Conservation (phyloP, 1,140 invertebrate species). For the Hypsibius dujardini region DNA sequence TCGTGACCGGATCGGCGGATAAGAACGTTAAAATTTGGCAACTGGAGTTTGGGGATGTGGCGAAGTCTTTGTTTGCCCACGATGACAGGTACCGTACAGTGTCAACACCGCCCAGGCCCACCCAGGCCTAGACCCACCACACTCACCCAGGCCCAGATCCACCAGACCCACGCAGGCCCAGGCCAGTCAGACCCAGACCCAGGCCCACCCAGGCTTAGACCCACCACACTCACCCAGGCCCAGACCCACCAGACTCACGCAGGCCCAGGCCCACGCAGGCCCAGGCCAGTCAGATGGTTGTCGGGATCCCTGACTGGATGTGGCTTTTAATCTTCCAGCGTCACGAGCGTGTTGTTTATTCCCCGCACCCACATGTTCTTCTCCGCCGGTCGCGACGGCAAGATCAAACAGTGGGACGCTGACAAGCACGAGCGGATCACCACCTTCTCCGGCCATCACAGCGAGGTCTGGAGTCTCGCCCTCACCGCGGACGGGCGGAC, state of each 20-base stretch:
- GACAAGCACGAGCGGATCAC: conserved; percentile 76
- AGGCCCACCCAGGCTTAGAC: too few relatives aligned
- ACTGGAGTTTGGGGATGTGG: conserved; percentile 92
- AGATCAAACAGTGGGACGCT: conserved; percentile 89
- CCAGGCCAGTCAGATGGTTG: too few relatives aligned
- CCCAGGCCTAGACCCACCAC: too few relatives aligned
- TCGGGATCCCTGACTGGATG: background rate
- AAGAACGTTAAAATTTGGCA: conserved; percentile 95
- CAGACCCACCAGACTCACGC: too few relatives aligned
- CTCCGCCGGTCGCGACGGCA: conserved; percentile 74
- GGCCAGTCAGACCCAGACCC: too few relatives aligned
- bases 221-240: too few relatives aligned
- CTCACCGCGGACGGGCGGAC: conserved; percentile 62
- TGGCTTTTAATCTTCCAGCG: conserved; percentile 37
- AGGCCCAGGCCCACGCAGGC: too few relatives aligned
- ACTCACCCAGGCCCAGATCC: too few relatives aligned
- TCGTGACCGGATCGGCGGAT: conserved; percentile 84
- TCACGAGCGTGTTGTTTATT: conserved; percentile 70
- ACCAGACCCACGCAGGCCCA: too few relatives aligned
- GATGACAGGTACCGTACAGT: conserved; percentile 46
- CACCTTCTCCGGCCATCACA: conserved; percentile 56
- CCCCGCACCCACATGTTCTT: conserved; percentile 83
- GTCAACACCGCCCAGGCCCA: background rate
- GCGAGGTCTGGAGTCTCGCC: conserved; percentile 52
- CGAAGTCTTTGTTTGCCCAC: conserved; percentile 57